Conservation (phyloP, 2,888 invertebrate genomes). For the Sesia apiformis region DNA sequence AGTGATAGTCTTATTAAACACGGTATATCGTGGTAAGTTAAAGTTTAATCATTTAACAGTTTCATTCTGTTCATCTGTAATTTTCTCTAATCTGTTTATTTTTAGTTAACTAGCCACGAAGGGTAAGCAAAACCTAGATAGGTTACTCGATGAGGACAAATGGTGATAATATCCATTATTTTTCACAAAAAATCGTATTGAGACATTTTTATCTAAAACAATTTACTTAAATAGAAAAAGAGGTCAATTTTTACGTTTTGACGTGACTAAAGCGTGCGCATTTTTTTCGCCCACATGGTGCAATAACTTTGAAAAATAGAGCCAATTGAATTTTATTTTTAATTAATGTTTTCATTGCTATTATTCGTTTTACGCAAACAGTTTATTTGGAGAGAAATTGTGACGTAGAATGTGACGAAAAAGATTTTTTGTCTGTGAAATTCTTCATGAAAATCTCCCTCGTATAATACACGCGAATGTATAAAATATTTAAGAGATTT, state of each 20-base stretch:
- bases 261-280: not conserved
- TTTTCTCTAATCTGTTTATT: no score
- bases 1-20: no score
- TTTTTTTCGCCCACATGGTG: not conserved
- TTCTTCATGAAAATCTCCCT: not conserved
- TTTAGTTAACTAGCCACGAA: no score
- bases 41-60: no score
- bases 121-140: no score
- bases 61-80: no score
- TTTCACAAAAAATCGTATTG: no score
- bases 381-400: conserved; percentile 14
- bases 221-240: no score
- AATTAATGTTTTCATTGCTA: not conserved
- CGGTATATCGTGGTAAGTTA: no score
- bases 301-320: not conserved
- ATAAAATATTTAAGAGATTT: not conserved
- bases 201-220: no score
- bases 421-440: conserved; percentile 8
- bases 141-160: no score
- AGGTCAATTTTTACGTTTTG: not conserved
- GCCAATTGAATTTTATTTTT: not conserved
- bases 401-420: conserved; percentile 16
- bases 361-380: conserved; percentile 4
- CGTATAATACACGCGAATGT: not conserved
- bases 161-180: no score